Base-by-base conservation (phyloP, 2,113 vertebrate species). In the Catagonus wagneri region DNA sequence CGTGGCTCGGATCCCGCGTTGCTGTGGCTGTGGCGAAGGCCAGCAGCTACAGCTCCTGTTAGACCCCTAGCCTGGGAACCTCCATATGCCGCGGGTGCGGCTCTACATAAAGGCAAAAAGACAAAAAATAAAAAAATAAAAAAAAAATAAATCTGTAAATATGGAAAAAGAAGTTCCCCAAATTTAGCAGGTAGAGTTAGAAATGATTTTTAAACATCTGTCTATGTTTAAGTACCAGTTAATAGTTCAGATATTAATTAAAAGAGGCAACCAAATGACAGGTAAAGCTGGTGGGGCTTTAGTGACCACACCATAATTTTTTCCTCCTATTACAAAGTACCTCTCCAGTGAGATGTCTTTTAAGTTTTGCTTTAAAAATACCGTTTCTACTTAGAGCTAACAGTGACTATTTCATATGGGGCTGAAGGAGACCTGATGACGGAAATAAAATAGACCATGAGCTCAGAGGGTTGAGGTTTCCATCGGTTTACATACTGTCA, bases 301-400 rank as follows among this genome's bases (percentile, higher is more conserved):
- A 8, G 17, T 63, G 39, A 81, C 52, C 3, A 54, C 56, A 56
- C 56, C 22, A 65, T 56, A 50, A 34, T 85, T 95, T 89, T 85
- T 50, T 22, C 58, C 25, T 93, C 2, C n/a, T 76, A 19, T 86
- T 86, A 63, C 29, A 76, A 68, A 90, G 54, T 61, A 68, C 29
- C 60, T 66, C 11, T 36, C 60, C 60, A 75, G 32, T 34, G 27
- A 85, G 9, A 27, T 44, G 8, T 52, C 69, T 71, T 93, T 71
- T 93, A 79, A 78, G 63, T 88, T 94, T 78, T 75, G n/a, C 72
- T 90, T 78, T 95, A 85, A 68, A 68, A 84, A 69, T 29, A 79
- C 22, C 6, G 17, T 44, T 95, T 87, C 85, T 86, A 34, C 52
- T 75, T 90, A 80, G 3, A 90, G 32, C n/a, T 22, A 83, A 65